Evolutionary conservation across 2,888 invertebrate genomes (phyloP).

Genomic region (Cataglyphis rosenhaueri): DNA sequence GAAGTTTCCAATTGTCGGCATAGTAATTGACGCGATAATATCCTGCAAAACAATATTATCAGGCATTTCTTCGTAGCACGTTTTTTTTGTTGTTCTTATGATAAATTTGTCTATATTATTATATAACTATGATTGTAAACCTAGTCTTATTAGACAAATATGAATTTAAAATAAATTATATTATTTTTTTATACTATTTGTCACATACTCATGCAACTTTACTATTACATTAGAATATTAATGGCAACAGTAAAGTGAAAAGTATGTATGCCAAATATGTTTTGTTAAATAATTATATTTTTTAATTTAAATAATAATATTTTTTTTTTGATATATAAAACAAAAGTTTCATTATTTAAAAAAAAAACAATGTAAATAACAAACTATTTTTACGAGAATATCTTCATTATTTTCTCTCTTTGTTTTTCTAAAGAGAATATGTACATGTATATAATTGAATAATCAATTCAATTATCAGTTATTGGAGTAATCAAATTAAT

Average conservation of each 20-base stretch:
- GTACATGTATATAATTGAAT: not conserved
- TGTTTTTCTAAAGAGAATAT: not conserved
- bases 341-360: not conserved
- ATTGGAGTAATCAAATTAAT: not conserved
- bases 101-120: not conserved
- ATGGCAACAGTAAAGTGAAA: not conserved
- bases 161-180: slow-evolving; percentile 1
- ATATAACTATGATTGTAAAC: not conserved
- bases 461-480: not conserved
- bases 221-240: not conserved
- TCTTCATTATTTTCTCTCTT: not conserved
- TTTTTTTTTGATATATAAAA: not conserved
- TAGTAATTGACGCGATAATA: slow-evolving; percentile 88
- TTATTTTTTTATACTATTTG: not conserved
- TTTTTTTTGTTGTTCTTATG: not conserved
- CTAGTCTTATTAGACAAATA: not conserved
- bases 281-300: not conserved
- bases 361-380: not conserved
- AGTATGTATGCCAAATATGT: not conserved
- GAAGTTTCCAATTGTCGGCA: slow-evolving; percentile 88
- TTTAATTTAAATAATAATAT: too few species aligned
- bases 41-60: slow-evolving; percentile 67
- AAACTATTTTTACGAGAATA: not conserved
- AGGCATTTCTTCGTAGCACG: not conserved
- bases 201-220: not conserved